Base-by-base conservation (phyloP, 2,113 vertebrate species). In the Lophochroa leadbeateri region DNA sequence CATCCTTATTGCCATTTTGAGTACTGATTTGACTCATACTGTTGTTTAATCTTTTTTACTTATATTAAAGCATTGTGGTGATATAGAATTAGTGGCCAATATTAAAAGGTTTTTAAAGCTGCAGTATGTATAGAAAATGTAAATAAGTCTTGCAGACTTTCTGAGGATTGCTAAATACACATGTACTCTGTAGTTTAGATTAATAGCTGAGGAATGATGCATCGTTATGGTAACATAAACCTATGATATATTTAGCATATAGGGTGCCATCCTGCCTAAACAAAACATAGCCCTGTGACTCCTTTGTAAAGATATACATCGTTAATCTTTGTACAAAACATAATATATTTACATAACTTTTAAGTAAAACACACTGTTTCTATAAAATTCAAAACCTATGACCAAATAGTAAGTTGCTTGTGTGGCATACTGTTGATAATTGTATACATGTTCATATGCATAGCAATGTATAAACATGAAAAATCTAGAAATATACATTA, bases 151-250 rank as follows among this genome's bases (percentile, higher is more conserved):
- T 88, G 95, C 50, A 95, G 83, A 87, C 25, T 87, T 97, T 96
- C 94, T 94, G 94, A 97, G 64, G 81, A 97, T 96, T 97, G 98
- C 98, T 97, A 98, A 98, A 98, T 97, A 98, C 97, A 96, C 94
- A 97, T 97, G 79, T 95, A 92, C 49, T 93, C 90, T 96, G 74
- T 41, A 91, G 65, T 76, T 94, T 91, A 97, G 94, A 98, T 97
- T 96, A 98, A 97, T 97, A 97, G 94, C 80, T 93, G 79, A 71
- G 46, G 80, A 97, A 82, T 92, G 90, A 94, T 90, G 76, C 63
- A 95, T 95, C 7, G 25, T 95, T 96, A 96, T 6, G 1, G 60
- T 92, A 97, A 97, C 86, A 96, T 84, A 96, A 96, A 95, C 53
- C 49, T 97, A 68, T 96, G 95, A 96, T 90, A 93, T 86, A 96